Conservation (phyloP, 2,888 invertebrate species). For the Branchipolynoe longqiensis region DNA sequence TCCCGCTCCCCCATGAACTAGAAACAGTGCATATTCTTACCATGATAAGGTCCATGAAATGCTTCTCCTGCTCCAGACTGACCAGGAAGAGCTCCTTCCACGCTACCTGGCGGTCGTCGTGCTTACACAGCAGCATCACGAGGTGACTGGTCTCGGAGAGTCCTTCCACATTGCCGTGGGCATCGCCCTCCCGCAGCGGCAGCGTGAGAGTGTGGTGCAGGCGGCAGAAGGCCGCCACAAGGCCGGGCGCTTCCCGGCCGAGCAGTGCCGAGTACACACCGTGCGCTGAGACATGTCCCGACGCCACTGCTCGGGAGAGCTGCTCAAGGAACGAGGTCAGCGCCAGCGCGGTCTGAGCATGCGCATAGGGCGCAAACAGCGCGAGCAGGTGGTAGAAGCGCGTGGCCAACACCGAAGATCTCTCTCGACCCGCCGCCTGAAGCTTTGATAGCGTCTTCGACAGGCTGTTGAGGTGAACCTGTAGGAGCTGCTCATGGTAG, state of each 20-base stretch:
- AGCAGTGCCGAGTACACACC: slow-evolving; percentile 71
- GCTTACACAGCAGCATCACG: slow-evolving; percentile 61
- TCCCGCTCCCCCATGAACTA: no score
- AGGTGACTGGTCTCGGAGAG: neutral
- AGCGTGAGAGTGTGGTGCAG: slow-evolving; percentile 62
- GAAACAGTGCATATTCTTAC: slow-evolving; percentile 70
- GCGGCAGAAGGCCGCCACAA: slow-evolving; percentile 73
- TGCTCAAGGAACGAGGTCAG: slow-evolving; percentile 5
- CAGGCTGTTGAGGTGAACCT: slow-evolving; percentile 50
- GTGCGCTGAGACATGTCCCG: neutral
- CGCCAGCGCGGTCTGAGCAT: neutral
- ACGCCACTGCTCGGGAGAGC: neutral
- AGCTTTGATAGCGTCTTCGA: neutral
- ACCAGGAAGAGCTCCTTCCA: slow-evolving; percentile 73
- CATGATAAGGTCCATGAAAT: slow-evolving; percentile 74
- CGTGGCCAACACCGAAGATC: neutral
- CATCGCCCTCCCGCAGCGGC: slow-evolving; percentile 2
- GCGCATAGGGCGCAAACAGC: neutral
- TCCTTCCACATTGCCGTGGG: slow-evolving; percentile 14
- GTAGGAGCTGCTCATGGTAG: slow-evolving; percentile 32
- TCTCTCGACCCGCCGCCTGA: neutral
- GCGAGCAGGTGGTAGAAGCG: neutral
- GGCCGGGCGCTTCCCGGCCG: slow-evolving; percentile 69
- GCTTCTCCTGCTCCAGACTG: slow-evolving; percentile 71
- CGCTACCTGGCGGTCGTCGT: slow-evolving; percentile 67